phyloP scores from a whole-genome alignment of 2,113 vertebrate species.

The Bungarus multicinctus region DNA sequence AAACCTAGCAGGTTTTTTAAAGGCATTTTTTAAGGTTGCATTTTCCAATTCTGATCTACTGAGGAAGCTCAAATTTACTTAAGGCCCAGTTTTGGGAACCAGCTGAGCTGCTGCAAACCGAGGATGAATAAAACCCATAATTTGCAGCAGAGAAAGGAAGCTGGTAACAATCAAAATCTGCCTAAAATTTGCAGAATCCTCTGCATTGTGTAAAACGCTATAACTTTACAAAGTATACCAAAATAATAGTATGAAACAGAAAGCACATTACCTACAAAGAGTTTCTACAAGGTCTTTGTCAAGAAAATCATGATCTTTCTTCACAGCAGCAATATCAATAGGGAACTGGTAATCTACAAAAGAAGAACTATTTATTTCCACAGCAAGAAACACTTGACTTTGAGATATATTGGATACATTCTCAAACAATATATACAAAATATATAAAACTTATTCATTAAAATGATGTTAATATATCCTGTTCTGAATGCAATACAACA shows the following conservation, averaged over 20 bases:
- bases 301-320: constrained; percentile 97
- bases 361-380: constrained; percentile 40
- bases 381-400: constrained; percentile 25
- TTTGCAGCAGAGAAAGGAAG: background rate
- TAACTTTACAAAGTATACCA: constrained; percentile 1
- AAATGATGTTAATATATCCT: constrained; percentile 14
- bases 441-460: background rate
- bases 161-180: background rate
- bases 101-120: background rate
- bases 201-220: background rate
- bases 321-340: constrained; percentile 92
- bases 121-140: background rate
- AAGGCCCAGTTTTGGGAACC: background rate
- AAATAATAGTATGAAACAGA: constrained; percentile 20
- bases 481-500: constrained; percentile 30
- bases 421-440: constrained; percentile 2
- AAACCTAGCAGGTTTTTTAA: background rate
- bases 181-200: background rate
- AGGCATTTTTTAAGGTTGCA: background rate
- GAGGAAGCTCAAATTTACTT: background rate
- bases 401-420: constrained; percentile 20
- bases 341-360: constrained; percentile 90
- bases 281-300: constrained; percentile 98
- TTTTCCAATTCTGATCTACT: background rate
- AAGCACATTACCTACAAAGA: constrained; percentile 88